Evolutionary conservation across 1,140 invertebrate genomes (phyloP), one percentile per base, ranked within the genome.

Genomic region (Propsilocerus akamusi): DNA sequence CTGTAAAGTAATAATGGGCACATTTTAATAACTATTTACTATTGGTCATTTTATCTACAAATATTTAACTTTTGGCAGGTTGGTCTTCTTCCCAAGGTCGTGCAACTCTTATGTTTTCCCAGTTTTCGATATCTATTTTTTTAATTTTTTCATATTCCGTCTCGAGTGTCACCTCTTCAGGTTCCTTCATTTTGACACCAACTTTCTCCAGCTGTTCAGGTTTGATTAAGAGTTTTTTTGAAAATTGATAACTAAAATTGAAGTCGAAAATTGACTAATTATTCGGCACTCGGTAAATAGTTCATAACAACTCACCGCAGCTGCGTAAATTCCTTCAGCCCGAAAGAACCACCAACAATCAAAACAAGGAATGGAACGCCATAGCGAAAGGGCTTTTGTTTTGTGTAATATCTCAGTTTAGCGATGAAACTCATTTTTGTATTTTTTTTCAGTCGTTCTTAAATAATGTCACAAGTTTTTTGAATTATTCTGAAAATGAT

Each of bases 91-190:
- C 83, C 84, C 84, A 89, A 11, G 84, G 84, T 51, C 86, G 68
- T 5, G 83, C 77, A 3, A 82, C 82, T 60, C 85, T 66, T 52
- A 79, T 76, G 58, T 87, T 86, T 60, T 83, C 72, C 85, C 85
- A 90, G 56, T 78, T 74, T 52, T 87, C 77, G 54, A 86, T 76
- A 62, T 90, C 79, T 8, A 83, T 48, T 52, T 72, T 60, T 61
- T 81, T 71, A 22, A 84, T 68, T 67, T 80, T 79, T 56, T 86
- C 77, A 68, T 77, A 87, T 56, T 78, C 74, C 12, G 67, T 63
- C 68, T 87, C 83, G 53, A 87, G 57, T 1, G 80, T 81, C 1
- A 79, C 72, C 63, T 83, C 74, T 52, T 70, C 69, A 0, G 68
- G 63, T 60, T 75, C 73, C 55, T 79, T 82, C 68, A 80, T 73